Conservation (phyloP, 2,888 invertebrate genomes). For the Cyrtodaria siliqua region DNA sequence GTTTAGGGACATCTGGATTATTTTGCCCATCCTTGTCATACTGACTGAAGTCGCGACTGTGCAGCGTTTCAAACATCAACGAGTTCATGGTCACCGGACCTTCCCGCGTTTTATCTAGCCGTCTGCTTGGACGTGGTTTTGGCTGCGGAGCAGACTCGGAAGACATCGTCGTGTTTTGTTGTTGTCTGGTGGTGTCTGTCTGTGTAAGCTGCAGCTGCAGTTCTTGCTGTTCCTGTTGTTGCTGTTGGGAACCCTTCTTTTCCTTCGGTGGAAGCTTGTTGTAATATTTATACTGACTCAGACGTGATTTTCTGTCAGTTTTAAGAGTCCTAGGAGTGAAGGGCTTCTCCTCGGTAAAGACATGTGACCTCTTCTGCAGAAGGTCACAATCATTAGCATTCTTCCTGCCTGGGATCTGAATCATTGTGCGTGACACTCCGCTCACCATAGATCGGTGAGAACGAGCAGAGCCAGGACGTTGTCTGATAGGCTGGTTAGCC, state of each 20-base stretch:
- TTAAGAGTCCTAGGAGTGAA: conserved; percentile 84
- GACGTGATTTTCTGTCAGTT: conserved; percentile 78
- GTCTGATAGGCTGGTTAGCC: conserved; percentile 17
- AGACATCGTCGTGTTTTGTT: not conserved
- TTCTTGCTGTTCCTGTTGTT: conserved; percentile 22
- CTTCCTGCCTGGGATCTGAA: conserved; percentile 56
- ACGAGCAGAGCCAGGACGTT: conserved; percentile 65
- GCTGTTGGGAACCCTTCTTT: conserved; percentile 15
- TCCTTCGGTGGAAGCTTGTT: conserved; percentile 76
- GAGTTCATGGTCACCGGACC: conserved; percentile 66
- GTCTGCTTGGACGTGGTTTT: conserved; percentile 60
- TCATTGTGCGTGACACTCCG: conserved; percentile 58
- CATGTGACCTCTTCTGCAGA: conserved; percentile 78
- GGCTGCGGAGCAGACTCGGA: conserved; percentile 51
- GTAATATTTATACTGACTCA: conserved; percentile 83
- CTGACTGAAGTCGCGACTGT: conserved; percentile 79
- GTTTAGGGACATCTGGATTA: conserved; percentile 76
- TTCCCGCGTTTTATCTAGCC: conserved; percentile 55
- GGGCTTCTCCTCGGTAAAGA: conserved; percentile 83
- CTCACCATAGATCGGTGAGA: conserved; percentile 69
- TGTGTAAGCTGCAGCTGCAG: conserved; percentile 21
- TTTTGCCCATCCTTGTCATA: conserved; percentile 49
- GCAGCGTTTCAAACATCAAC: conserved; percentile 81
- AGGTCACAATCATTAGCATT: conserved; percentile 80
- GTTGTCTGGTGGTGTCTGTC: not conserved